A percentile compares a stretch with the other conserved stretches of the same genome.
phyloP scores from a whole-genome alignment of 1,140 invertebrate species.

The Caenorhabditis inopinata region DNA sequence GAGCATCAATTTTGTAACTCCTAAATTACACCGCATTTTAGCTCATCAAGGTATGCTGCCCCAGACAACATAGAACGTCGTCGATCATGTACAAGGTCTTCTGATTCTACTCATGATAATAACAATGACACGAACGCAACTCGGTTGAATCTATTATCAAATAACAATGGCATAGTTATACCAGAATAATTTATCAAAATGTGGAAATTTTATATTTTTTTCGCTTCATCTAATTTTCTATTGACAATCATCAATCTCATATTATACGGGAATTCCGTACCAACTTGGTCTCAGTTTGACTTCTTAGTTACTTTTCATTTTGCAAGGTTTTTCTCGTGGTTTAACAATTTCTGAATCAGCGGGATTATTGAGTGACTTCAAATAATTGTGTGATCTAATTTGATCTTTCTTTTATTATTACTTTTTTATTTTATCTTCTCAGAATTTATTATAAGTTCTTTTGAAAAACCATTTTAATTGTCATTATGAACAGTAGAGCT shows the following conservation, averaged over 20 bases:
- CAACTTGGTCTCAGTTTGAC: conserved; percentile 4
- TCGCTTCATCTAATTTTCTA: not conserved
- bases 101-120: not conserved
- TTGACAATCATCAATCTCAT: not conserved
- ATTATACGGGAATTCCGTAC: not conserved
- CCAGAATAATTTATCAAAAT: not conserved
- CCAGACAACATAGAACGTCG: conserved; percentile 2
- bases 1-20: not conserved
- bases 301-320: not conserved
- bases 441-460: not conserved
- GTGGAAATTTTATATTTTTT: too few relatives aligned
- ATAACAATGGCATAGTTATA: not conserved
- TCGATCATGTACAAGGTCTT: not conserved
- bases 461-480: too few relatives aligned
- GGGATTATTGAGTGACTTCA: not conserved
- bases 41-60: conserved; percentile 23
- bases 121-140: conserved; percentile 13
- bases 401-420: not conserved
- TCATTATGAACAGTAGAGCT: too few relatives aligned
- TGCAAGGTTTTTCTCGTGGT: not conserved
- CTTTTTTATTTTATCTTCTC: not conserved
- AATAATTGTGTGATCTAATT: not conserved
- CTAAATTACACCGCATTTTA: not conserved
- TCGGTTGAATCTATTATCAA: not conserved
- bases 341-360: not conserved